phyloP scores from a whole-genome alignment of 1,140 invertebrate genomes.

The Teleogryllus occipitalis region DNA sequence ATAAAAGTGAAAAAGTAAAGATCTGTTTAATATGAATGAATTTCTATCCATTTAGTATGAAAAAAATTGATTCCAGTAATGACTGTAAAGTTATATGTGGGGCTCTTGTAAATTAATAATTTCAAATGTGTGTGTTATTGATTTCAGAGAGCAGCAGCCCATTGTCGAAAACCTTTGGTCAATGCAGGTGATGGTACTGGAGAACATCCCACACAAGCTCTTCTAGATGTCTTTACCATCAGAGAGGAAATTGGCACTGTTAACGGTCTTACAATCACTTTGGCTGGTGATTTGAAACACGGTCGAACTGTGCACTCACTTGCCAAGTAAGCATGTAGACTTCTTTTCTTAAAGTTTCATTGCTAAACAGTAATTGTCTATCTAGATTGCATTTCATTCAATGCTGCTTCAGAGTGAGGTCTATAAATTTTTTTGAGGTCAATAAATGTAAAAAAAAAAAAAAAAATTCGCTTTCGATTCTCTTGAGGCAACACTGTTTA shows the following conservation, averaged over 20 bases:
- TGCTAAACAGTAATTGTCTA: not conserved
- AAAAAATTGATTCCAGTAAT: too few relatives aligned
- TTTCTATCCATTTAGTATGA: too few relatives aligned
- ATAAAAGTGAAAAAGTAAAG: too few relatives aligned
- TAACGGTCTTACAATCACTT: conserved; percentile 86
- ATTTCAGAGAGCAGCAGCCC: conserved; percentile 64
- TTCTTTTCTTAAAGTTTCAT: not conserved
- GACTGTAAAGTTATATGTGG: too few relatives aligned
- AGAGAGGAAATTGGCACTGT: conserved; percentile 98
- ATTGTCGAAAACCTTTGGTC: conserved; percentile 81
- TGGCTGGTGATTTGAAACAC: conserved; percentile 95
- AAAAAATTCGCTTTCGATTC: not conserved
- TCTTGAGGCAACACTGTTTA: not conserved
- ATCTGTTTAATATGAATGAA: too few relatives aligned
- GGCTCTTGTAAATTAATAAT: too few relatives aligned
- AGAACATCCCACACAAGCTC: conserved; percentile 96
- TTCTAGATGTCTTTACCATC: conserved; percentile 97
- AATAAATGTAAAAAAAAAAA: not conserved
- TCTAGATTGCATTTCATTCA: not conserved
- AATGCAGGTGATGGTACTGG: conserved; percentile 98
- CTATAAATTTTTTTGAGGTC: not conserved
- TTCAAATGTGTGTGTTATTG: too few relatives aligned
- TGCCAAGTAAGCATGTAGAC: conserved; percentile 48
- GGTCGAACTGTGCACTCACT: conserved; percentile 97
- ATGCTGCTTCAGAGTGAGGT: not conserved